These are phyloP conservation scores for Melanerpes formicivorus DNA, from an alignment of 2,113 vertebrate species.

Conservation along the genomic window DNA sequence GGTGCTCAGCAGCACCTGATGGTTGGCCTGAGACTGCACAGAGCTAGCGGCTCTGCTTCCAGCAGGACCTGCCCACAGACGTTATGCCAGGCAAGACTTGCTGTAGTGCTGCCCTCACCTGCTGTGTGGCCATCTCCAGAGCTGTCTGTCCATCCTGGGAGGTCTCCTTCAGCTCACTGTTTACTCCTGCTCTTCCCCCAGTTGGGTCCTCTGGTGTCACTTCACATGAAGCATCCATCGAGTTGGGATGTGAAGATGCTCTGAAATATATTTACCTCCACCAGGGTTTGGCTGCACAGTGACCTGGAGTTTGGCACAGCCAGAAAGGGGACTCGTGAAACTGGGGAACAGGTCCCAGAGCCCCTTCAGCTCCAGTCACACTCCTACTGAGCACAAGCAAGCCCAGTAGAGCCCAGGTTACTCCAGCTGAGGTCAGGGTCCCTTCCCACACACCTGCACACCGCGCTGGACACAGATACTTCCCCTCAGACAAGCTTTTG, in stretches of 20 bases:
- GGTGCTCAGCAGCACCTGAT: not conserved
- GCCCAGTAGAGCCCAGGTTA: not conserved
- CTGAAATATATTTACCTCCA: not conserved
- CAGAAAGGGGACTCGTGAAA: not conserved
- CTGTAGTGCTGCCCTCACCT: not conserved
- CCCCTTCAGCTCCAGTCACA: not conserved
- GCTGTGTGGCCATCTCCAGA: not conserved
- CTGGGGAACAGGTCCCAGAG: not conserved
- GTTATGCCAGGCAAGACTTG: not conserved
- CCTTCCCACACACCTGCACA: fast-evolving
- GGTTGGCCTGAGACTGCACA: not conserved
- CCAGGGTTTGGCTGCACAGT: not conserved
- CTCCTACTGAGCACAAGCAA: fast-evolving
- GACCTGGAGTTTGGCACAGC: not conserved
- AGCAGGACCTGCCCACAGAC: fast-evolving
- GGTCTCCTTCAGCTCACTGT: not conserved
- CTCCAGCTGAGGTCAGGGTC: not conserved
- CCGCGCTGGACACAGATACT: fast-evolving
- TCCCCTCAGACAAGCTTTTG: not conserved
- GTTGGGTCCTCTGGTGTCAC: not conserved
- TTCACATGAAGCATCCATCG: not conserved
- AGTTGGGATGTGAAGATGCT: not conserved
- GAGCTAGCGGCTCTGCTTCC: not conserved
- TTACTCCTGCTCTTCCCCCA: not conserved
- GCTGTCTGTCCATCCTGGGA: not conserved